Conservation (phyloP, 1,140 invertebrate species). For the Drosophila jambulina region DNA sequence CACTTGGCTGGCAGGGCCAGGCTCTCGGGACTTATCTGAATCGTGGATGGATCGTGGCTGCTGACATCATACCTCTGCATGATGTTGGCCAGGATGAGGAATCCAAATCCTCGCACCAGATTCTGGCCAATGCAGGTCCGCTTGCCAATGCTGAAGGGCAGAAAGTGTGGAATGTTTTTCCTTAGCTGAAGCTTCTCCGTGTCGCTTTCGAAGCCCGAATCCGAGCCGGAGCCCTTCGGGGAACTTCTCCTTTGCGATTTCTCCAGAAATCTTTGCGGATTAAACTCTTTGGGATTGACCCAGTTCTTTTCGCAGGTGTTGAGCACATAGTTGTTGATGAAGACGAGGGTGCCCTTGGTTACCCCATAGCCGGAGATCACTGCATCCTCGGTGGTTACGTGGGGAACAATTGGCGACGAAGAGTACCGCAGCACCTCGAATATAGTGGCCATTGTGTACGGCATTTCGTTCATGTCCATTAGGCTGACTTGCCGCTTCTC, state of each 20-base stretch:
- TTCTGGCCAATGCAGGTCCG: constrained; percentile 95
- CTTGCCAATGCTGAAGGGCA: constrained; percentile 95
- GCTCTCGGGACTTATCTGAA: constrained; percentile 88
- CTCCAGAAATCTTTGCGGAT: constrained; percentile 89
- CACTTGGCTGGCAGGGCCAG: constrained; percentile 90
- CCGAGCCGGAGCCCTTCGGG: constrained; percentile 13
- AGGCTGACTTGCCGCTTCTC: constrained; percentile 87
- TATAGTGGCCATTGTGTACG: constrained; percentile 93
- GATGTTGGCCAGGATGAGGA: constrained; percentile 90
- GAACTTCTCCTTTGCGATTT: neutral
- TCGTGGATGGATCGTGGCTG: constrained; percentile 85
- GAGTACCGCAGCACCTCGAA: constrained; percentile 92
- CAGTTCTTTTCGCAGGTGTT: constrained; percentile 91
- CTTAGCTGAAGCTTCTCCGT: constrained; percentile 69
- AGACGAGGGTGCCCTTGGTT: constrained; percentile 92
- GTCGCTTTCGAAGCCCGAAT: constrained; percentile 44
- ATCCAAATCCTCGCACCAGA: constrained; percentile 91
- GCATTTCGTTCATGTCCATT: constrained; percentile 89
- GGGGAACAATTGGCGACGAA: constrained; percentile 95
- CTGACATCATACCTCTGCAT: constrained; percentile 90
- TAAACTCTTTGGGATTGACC: constrained; percentile 90
- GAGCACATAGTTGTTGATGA: constrained; percentile 95
- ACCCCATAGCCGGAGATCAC: constrained; percentile 91
- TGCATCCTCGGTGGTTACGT: constrained; percentile 92
- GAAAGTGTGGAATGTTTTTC: constrained; percentile 89